These are phyloP conservation scores for Perizoma affinitatum DNA, from an alignment of 2,888 invertebrate genomes.

Conservation along the genomic window DNA sequence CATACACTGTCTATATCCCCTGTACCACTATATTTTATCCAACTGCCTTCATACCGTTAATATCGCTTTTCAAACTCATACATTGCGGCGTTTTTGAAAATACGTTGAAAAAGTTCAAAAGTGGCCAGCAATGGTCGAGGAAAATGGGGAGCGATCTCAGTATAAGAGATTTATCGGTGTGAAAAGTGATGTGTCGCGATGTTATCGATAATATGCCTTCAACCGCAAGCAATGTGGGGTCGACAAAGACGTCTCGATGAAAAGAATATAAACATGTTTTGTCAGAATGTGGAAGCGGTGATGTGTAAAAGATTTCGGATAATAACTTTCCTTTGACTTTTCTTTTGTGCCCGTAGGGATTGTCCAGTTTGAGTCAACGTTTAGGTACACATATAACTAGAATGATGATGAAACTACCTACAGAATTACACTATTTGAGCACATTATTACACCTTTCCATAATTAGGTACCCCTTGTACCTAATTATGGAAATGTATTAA, in stretches of 20 bases:
- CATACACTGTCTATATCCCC: conserved; percentile 60
- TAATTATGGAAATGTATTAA: no score
- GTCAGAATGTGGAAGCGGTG: conserved; percentile 38
- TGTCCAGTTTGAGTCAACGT: conserved; percentile 18
- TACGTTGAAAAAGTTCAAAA: neutral
- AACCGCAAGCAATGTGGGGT: conserved; percentile 48
- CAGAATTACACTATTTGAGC: no score
- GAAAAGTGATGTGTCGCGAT: conserved; percentile 59
- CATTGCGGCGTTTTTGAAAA: conserved; percentile 28
- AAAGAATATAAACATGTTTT: conserved; percentile 45
- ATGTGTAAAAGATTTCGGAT: conserved; percentile 33
- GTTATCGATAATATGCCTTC: conserved; percentile 71
- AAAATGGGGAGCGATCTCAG: neutral
- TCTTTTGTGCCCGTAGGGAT: conserved; percentile 24
- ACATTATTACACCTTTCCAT: no score
- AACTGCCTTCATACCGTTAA: neutral
- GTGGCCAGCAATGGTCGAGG: conserved; percentile 39
- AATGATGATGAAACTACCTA: no score
- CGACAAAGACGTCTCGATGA: conserved; percentile 52
- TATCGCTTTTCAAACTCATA: neutral
- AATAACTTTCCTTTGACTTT: conserved; percentile 23
- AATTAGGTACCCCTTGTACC: no score
- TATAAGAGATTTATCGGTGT: conserved; percentile 30
- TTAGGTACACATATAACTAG: neutral
- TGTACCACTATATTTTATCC: conserved; percentile 33